Evolutionary conservation across 2,113 vertebrate genomes (phyloP).

Genomic region (Lasiurus borealis): DNA sequence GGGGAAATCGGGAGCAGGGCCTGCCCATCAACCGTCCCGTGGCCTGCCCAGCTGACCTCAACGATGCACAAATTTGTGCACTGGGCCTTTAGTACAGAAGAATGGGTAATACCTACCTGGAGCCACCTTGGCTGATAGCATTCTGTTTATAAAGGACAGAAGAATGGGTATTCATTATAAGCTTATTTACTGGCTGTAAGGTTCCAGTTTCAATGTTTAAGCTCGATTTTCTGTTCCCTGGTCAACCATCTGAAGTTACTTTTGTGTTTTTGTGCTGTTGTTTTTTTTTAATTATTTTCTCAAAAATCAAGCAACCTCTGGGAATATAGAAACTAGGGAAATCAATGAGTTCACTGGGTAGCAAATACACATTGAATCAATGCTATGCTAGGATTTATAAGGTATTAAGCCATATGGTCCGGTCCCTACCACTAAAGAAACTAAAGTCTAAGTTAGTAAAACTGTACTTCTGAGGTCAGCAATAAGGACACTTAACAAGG

Average conservation of each 20-base stretch:
- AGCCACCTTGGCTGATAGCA: too few species aligned
- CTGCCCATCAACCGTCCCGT: too few species aligned
- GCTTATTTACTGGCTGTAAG: neutral
- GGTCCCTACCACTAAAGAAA: neutral
- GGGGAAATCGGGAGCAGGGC: accelerated
- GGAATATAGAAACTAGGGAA: neutral
- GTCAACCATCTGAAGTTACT: neutral
- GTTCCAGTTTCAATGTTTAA: neutral
- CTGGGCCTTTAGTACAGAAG: too few species aligned
- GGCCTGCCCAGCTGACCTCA: too few species aligned
- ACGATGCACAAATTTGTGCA: too few species aligned
- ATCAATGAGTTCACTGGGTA: neutral
- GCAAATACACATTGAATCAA: neutral
- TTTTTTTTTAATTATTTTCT: neutral
- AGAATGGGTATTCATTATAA: neutral
- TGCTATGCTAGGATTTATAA: neutral
- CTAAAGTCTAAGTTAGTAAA: neutral
- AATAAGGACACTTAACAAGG: neutral
- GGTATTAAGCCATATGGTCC: neutral
- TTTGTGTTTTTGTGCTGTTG: neutral
- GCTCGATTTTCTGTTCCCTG: neutral
- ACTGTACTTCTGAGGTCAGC: neutral
- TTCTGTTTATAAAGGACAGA: neutral
- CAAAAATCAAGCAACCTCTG: neutral
- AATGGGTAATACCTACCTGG: neutral